A percentile compares a stretch with the other conserved stretches of the same genome.
Evolutionary conservation across 2,888 invertebrate species (phyloP).

Genomic region (Cordilura impudica): DNA sequence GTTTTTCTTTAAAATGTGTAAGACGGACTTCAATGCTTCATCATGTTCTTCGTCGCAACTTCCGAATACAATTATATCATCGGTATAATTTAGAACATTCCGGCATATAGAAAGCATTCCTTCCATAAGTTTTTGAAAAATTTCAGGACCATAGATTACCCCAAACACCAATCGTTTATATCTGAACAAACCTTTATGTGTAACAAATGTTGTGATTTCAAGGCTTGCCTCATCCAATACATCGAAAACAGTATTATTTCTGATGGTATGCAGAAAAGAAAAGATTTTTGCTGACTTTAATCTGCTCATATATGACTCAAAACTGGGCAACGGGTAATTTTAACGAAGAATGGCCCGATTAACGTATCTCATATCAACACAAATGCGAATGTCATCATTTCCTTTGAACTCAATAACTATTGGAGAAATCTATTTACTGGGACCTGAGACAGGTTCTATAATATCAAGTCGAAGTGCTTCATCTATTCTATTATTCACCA

Average conservation of each 20-base stretch:
- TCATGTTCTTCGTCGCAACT: slow-evolving; percentile 67
- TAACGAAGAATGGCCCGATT: slow-evolving; percentile 64
- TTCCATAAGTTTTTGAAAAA: slow-evolving; percentile 67
- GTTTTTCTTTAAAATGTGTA: slow-evolving; percentile 58
- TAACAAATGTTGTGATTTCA: no score
- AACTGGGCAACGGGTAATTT: no score
- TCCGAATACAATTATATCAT: no score
- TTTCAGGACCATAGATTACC: slow-evolving; percentile 67
- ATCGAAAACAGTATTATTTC: no score
- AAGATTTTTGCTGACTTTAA: slow-evolving; percentile 64
- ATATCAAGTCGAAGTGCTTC: background rate
- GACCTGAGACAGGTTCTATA: slow-evolving; percentile 66
- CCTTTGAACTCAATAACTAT: no score
- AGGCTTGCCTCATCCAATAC: slow-evolving; percentile 50
- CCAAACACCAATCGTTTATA: slow-evolving; percentile 74
- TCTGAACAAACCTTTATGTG: no score
- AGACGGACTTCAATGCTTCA: slow-evolving; percentile 59
- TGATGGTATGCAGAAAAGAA: slow-evolving; percentile 67
- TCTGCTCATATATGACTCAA: slow-evolving; percentile 65
- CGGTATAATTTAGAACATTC: no score
- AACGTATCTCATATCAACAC: no score
- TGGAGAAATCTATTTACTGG: no score
- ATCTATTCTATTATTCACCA: slow-evolving; percentile 1
- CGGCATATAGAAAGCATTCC: slow-evolving; percentile 66
- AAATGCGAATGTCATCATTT: slow-evolving; percentile 2